Conservation (phyloP, 2,797 vertebrate genomes). For the Gastrophryne carolinensis region DNA sequence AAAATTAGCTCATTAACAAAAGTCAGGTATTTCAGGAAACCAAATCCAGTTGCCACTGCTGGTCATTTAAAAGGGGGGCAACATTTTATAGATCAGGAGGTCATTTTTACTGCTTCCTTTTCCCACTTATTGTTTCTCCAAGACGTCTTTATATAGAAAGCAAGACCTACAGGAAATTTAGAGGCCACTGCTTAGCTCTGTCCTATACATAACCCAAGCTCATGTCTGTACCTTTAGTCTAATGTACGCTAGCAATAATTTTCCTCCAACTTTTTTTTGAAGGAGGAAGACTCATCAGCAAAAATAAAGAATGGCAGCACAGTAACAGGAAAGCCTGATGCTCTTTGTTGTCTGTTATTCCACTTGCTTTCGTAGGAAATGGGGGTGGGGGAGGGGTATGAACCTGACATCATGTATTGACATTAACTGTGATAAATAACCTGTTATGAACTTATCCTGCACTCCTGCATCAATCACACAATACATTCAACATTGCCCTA, state of each 20-base stretch:
- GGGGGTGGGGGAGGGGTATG: neutral
- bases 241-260: neutral
- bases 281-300: neutral
- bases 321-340: neutral
- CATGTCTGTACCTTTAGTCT: neutral
- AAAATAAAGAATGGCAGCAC: neutral
- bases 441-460: too few relatives aligned
- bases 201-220: neutral
- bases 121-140: neutral
- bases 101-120: conserved; percentile 1
- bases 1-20: too few relatives aligned
- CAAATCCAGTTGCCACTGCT: too few relatives aligned
- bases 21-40: too few relatives aligned
- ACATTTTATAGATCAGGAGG: too few relatives aligned
- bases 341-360: neutral
- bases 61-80: too few relatives aligned
- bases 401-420: neutral
- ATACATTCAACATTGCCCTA: too few relatives aligned
- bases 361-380: neutral
- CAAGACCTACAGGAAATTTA: neutral
- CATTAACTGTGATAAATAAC: neutral
- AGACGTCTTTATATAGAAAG: neutral
- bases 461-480: too few relatives aligned
- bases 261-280: neutral
- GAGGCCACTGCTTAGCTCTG: neutral